Base-by-base conservation (phyloP, 2,797 vertebrate species). In the Coregonus ussuriensis region DNA sequence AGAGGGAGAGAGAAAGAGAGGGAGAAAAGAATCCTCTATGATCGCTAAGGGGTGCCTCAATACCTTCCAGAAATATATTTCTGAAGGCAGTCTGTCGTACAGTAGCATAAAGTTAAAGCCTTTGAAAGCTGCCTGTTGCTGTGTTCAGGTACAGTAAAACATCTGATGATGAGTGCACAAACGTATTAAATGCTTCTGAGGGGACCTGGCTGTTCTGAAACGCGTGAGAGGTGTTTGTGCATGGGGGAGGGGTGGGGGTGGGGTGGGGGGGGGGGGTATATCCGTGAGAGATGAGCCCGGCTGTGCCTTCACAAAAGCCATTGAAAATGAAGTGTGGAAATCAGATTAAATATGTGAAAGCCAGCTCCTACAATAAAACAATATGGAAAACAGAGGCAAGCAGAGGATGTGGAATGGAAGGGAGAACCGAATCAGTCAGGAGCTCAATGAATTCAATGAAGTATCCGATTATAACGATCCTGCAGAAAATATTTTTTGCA, bases 321-420 rank as follows among this genome's bases (percentile, higher is more conserved):
- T 71, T 4, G 3, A 62, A 74, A 82, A 80, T 15, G 37, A 78
- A 33, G 74, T 82, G 79, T 82, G 79, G 53, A 78, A 79, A 79
- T 79, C 74, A 75, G 78, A 78, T 81, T 79, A 78, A 66, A 79
- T 21, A 25, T 25, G 72, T 76, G 77, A 79, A 81, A 82, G 69
- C 31, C 59, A 25, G 70, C n/a, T 53, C 72, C 37, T 66, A 4
- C 6, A 63, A 75, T 75, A 35, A 52, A 69, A 47, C 71, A 47
- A 59, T 53, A 73, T 65, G 35, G 35, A 71, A 78, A 78, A 71
- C 74, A 47, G 71, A 62, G 62, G 7, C 7, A 14, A 52, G 66
- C 65, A 56, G 72, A 41, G 9, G 74, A 29, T 53, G 35, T 59
- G 37, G 16, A 59, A 66, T 29, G 3, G 35, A 59, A 13, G 31